Evolutionary conservation across 2,888 invertebrate species (phyloP).

Genomic region (Agrochola macilenta): DNA sequence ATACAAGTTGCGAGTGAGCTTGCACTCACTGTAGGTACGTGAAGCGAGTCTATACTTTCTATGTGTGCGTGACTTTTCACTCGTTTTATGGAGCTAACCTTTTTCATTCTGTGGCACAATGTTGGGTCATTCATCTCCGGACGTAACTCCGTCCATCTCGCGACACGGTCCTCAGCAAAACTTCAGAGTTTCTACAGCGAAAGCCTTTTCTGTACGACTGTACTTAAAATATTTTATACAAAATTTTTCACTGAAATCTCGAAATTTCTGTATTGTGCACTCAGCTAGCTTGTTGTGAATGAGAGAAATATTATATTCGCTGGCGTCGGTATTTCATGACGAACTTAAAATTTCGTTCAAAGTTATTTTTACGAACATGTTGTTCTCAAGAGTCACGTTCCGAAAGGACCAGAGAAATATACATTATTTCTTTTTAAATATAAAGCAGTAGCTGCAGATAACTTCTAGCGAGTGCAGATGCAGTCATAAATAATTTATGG

Average conservation of each 20-base stretch:
- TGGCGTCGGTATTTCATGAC: constrained; percentile 20
- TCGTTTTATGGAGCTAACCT: neutral
- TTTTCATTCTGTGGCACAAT: constrained; percentile 26
- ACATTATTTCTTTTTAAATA: neutral
- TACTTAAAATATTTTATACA: constrained; percentile 48
- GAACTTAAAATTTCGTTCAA: constrained; percentile 12
- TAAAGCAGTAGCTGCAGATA: neutral
- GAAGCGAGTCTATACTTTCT: neutral
- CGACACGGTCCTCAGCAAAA: constrained; percentile 33
- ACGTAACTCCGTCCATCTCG: constrained; percentile 45
- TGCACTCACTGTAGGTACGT: neutral
- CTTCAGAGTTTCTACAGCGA: constrained; percentile 43
- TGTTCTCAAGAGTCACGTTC: constrained; percentile 20
- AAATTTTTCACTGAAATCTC: constrained; percentile 38
- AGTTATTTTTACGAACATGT: neutral
- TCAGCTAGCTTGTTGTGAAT: constrained; percentile 44
- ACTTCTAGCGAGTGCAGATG: neutral
- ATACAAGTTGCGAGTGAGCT: neutral
- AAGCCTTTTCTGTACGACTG: constrained; percentile 48
- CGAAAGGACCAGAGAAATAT: neutral
- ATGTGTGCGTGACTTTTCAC: neutral
- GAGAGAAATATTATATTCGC: constrained; percentile 30
- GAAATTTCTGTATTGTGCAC: constrained; percentile 42
- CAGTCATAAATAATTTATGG: constrained; percentile 5
- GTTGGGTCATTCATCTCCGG: constrained; percentile 35